Evolutionary conservation across 1,140 invertebrate species (phyloP).

Genomic region (Sinonovacula constricta): DNA sequence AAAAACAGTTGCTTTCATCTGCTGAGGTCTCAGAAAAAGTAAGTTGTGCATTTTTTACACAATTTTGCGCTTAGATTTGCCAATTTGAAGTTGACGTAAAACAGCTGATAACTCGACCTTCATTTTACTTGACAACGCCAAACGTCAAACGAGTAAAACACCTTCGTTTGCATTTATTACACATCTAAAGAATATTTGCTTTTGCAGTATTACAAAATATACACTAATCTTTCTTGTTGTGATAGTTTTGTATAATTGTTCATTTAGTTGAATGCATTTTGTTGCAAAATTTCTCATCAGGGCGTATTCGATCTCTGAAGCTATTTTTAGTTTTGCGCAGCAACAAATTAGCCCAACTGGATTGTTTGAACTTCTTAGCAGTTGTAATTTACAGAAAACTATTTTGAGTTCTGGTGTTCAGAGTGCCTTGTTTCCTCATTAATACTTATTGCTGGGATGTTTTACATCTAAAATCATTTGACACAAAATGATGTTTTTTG

Average conservation of each 20-base stretch:
- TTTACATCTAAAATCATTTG: too few species aligned
- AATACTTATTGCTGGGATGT: too few species aligned
- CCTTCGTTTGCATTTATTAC: background rate
- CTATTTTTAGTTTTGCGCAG: too few species aligned
- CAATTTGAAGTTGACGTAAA: slow-evolving; percentile 3
- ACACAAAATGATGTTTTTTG: too few species aligned
- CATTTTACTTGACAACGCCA: slow-evolving; percentile 43
- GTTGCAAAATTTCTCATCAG: slow-evolving; percentile 15
- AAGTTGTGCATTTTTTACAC: background rate
- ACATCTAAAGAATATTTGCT: background rate
- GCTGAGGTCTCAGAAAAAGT: background rate
- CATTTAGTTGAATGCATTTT: background rate
- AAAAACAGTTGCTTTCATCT: background rate
- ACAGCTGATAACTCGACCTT: slow-evolving; percentile 46
- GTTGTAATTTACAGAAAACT: too few species aligned
- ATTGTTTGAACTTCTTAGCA: too few species aligned
- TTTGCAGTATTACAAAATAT: background rate
- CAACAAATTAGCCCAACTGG: too few species aligned
- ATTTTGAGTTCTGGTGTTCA: too few species aligned
- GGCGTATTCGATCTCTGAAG: too few species aligned
- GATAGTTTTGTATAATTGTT: too few species aligned
- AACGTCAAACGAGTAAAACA: slow-evolving; percentile 32
- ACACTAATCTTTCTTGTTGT: too few species aligned
- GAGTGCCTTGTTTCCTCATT: too few species aligned
- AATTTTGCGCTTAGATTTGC: background rate